These are phyloP conservation scores for Tinamus major DNA, from an alignment of 2,797 vertebrate genomes.

Conservation along the genomic window DNA sequence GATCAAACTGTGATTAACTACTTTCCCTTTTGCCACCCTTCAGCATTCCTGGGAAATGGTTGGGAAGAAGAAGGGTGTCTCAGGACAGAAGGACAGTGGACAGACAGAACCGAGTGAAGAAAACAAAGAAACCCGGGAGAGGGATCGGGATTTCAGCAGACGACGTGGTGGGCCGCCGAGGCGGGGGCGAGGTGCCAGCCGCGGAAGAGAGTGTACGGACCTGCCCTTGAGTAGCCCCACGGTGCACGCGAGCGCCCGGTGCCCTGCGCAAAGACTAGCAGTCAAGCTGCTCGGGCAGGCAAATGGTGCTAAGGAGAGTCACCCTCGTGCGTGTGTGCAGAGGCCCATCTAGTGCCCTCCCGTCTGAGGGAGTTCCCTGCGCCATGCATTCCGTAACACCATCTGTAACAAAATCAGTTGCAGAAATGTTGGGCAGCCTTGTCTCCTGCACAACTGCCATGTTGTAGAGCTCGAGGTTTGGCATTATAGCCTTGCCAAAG, in stretches of 20 bases:
- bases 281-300: not conserved
- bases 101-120: slow-evolving; percentile 92
- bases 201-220: slow-evolving; percentile 94
- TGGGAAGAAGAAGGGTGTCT: slow-evolving; percentile 97
- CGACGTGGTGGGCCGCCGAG: slow-evolving; percentile 90
- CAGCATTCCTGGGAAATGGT: slow-evolving; percentile 99
- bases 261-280: not conserved
- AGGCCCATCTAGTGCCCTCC: accelerated
- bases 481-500: not conserved
- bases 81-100: slow-evolving; percentile 93
- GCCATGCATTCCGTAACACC: accelerated
- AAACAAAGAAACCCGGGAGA: slow-evolving; percentile 94
- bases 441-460: not conserved
- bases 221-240: not conserved
- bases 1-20: not conserved
- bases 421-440: accelerated
- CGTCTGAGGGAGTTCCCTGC: not conserved
- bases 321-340: too few species aligned
- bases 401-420: not conserved
- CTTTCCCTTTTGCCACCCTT: not conserved
- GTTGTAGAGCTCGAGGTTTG: not conserved
- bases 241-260: not conserved
- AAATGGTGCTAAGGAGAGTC: not conserved
- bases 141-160: slow-evolving; percentile 92
- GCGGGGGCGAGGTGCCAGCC: slow-evolving; percentile 90